Percentiles rank a stretch among this genome's conserved stretches.
Conservation (phyloP, 2,888 invertebrate species). For the Drosophila stalkeri region DNA sequence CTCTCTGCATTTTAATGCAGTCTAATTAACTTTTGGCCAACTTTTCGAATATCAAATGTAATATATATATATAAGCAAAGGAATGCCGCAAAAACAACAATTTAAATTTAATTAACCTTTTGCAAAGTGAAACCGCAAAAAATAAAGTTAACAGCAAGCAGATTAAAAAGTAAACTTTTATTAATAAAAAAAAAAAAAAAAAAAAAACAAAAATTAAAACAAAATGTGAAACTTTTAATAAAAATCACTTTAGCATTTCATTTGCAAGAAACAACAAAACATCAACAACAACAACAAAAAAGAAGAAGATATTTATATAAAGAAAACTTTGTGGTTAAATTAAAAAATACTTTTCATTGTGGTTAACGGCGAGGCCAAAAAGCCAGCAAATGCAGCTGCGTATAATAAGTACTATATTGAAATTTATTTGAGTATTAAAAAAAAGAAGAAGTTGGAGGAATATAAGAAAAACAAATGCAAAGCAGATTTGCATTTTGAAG, state of each 20-base stretch:
- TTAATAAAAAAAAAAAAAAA: background rate
- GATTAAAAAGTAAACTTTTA: conserved; percentile 71
- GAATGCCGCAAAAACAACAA: conserved; percentile 29
- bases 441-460: conserved; percentile 5
- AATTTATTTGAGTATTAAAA: conserved; percentile 61
- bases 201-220: background rate
- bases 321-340: conserved; percentile 77
- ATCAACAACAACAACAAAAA: conserved; percentile 11
- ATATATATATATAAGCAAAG: conserved; percentile 1
- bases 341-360: conserved; percentile 67
- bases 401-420: conserved; percentile 63
- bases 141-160: conserved; percentile 50
- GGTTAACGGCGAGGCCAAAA: conserved; percentile 35
- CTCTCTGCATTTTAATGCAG: conserved; percentile 39
- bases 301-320: conserved; percentile 30
- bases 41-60: conserved; percentile 49
- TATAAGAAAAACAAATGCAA: conserved; percentile 29
- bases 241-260: conserved; percentile 75
- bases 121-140: conserved; percentile 52
- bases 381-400: conserved; percentile 41
- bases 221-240: conserved; percentile 58
- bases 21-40: conserved; percentile 49
- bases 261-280: conserved; percentile 42
- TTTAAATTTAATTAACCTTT: conserved; percentile 71
- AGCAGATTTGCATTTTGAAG: conserved; percentile 65